A percentile compares a stretch with the other conserved stretches of the same genome.
Evolutionary conservation across 2,113 vertebrate genomes (phyloP).

Genomic region (Neodon shergylaensis): DNA sequence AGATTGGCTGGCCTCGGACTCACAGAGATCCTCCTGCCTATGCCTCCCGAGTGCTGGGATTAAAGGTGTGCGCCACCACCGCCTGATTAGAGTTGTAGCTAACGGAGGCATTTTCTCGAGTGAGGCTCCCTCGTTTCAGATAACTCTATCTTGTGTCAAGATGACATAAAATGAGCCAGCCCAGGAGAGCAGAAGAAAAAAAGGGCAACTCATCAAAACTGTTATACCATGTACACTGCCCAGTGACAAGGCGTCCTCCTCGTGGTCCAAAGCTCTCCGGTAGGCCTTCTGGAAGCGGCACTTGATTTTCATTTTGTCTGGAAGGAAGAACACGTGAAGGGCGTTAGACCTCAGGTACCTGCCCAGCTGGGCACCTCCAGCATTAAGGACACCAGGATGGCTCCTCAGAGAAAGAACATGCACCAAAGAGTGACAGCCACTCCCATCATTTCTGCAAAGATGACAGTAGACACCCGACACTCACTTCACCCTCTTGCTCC

Average conservation of each 20-base stretch:
- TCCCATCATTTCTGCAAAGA: neutral
- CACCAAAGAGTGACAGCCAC: neutral
- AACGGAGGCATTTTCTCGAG: neutral
- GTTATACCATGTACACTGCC: constrained; percentile 85
- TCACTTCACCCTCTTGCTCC: neutral
- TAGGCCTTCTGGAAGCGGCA: constrained; percentile 90
- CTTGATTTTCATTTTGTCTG: constrained; percentile 88
- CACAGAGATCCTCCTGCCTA: too few relatives aligned
- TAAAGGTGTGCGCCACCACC: too few relatives aligned
- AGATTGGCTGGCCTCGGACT: too few relatives aligned
- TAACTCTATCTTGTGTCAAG: neutral
- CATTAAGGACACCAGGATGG: neutral
- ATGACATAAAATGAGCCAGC: neutral
- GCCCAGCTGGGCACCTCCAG: neutral
- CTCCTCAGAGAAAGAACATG: neutral
- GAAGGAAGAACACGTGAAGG: neutral
- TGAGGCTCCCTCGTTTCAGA: neutral
- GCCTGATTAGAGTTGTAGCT: neutral
- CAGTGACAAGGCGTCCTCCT: constrained; percentile 89
- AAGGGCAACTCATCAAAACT: neutral
- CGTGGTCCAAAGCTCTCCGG: constrained; percentile 88
- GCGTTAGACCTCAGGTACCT: rapidly evolving
- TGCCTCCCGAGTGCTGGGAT: too few relatives aligned
- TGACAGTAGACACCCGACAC: neutral
- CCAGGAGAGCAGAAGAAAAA: constrained; percentile 33